phyloP scores from a whole-genome alignment of 2,113 vertebrate species.

The Conger conger region DNA sequence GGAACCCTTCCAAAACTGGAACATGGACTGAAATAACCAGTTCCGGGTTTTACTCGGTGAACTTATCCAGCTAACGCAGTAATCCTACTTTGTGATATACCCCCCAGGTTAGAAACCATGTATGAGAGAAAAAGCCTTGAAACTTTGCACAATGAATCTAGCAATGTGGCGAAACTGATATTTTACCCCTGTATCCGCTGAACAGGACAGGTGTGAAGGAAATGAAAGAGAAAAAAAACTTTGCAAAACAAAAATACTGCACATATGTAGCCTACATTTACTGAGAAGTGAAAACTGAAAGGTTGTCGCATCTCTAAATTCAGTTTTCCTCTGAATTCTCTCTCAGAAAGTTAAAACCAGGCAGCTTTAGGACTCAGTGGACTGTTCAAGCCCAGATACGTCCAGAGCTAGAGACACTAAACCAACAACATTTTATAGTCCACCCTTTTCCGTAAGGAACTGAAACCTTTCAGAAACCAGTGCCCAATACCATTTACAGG shows the following conservation, averaged over 20 bases:
- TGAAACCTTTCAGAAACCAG: constrained; percentile 34
- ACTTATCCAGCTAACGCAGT: no score
- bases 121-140: no score
- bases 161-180: no score
- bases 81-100: no score
- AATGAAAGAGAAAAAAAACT: background rate
- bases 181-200: no score
- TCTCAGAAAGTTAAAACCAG: background rate
- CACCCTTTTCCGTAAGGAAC: constrained; percentile 37
- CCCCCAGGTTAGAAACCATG: background rate
- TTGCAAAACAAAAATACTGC: no score
- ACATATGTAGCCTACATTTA: no score
- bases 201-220: background rate
- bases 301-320: background rate
- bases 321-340: background rate
- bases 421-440: background rate
- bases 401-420: background rate
- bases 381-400: background rate
- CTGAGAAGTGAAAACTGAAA: background rate
- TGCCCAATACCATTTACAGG: constrained; percentile 14
- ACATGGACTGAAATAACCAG: no score
- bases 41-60: no score
- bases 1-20: no score
- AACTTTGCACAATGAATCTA: no score
- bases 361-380: background rate